Base-by-base conservation (phyloP, 2,888 invertebrate species). In the Coecobrya sp. region DNA sequence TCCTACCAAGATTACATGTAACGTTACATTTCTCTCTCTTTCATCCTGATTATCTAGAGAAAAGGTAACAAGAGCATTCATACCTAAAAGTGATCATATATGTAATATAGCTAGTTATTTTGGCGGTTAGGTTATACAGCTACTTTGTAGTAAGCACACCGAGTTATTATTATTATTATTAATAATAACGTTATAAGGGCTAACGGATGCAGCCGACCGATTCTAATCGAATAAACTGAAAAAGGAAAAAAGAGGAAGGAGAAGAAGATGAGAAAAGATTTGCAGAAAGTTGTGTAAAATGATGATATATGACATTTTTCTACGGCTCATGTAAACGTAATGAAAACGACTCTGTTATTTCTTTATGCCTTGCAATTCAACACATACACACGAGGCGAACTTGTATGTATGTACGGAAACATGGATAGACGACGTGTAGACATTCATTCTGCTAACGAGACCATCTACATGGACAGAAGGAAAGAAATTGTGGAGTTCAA, bases 221-320 rank as follows among this genome's bases (percentile, higher is more conserved):
- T 89, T 70, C 89, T 89, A 89, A 89, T 89, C 89, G 82, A 89
- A 89, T 89, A 82, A 89, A 89, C 89, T 82, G 73, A 59, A 89
- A 82, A 89, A 89, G 27, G n/a, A 42, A 22, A 45, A 13, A 22
- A 45, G 42, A 73, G 13, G 36, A 70, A 36, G 36, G 27, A 19
- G 49, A 82, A 82, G 59, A 70, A 55, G 89, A 89, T 76, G 79
- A 65, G 52, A 65, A 76, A 79, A 81, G 89, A 89, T 89, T 89
- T 89, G 81, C 42, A 82, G 89, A 89, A 89, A 89, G 70, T 82
- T 89, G 27, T 52, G 68, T 82, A 89, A 89, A 89, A 89, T 89
- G 52, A 89, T 89, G 89, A 89, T 89, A 82, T 89, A 89, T 70
- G 82, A 89, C 82, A 89, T 82, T 82, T 70, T 89, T 68, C 55